Evolutionary conservation across 2,888 invertebrate species (phyloP).

Genomic region (Steinernema scapterisci): DNA sequence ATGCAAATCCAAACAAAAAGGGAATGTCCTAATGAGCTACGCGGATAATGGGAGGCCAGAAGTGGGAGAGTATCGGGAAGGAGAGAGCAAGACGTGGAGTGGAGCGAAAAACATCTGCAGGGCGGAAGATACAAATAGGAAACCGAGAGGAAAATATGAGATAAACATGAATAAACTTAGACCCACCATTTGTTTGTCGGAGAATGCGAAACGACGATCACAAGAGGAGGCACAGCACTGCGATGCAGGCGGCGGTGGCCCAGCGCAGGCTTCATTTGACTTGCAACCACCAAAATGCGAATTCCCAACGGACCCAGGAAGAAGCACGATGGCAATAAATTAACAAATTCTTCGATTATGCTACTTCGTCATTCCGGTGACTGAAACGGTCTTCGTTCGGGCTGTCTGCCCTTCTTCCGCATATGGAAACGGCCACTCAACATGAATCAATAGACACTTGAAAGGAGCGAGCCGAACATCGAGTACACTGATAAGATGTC

Average conservation of each 20-base stretch:
- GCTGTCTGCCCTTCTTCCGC: not conserved
- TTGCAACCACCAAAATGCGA: conserved; percentile 13
- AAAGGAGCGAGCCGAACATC: not conserved
- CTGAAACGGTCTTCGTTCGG: not conserved
- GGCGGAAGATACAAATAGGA: conserved; percentile 3
- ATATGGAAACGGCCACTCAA: not conserved
- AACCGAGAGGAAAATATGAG: not conserved
- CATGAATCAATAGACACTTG: not conserved
- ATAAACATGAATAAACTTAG: conserved; percentile 22
- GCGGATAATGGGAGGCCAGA: conserved; percentile 6
- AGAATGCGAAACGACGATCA: not conserved
- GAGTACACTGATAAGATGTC: too few species aligned
- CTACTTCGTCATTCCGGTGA: not conserved
- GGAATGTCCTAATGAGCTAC: conserved; percentile 3
- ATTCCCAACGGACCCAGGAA: conserved; percentile 13
- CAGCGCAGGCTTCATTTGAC: conserved; percentile 1
- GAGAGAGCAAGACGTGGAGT: not conserved
- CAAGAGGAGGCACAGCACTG: not conserved
- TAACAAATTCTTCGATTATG: conserved; percentile 30
- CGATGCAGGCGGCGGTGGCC: not conserved
- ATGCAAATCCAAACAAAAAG: conserved; percentile 27
- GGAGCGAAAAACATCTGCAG: conserved; percentile 6
- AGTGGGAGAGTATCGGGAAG: not conserved
- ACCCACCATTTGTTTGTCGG: conserved; percentile 27
- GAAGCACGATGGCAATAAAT: conserved; percentile 20